Percentiles rank a stretch among this genome's conserved stretches.
phyloP scores from a whole-genome alignment of 2,888 invertebrate species.

The Spisula solida region DNA sequence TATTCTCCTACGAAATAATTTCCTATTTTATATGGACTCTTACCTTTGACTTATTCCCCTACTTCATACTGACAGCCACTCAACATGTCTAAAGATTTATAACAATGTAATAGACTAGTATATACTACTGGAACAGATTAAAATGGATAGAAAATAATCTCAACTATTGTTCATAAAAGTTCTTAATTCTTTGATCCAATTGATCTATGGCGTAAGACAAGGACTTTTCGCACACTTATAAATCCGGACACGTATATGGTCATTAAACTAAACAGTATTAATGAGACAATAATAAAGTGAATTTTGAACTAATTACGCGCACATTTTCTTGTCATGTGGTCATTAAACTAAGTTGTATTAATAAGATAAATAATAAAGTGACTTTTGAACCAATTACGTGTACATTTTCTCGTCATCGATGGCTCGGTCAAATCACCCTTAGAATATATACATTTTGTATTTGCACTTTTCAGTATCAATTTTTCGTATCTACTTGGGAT shows the following conservation, averaged over 20 bases:
- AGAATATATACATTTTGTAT: neutral
- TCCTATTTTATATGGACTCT: too few relatives aligned
- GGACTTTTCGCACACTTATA: neutral
- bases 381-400: neutral
- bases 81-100: too few relatives aligned
- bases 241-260: neutral
- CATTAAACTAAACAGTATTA: neutral
- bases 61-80: too few relatives aligned
- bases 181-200: slow-evolving; percentile 14
- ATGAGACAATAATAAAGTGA: neutral
- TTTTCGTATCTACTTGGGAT: neutral
- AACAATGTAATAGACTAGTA: too few relatives aligned
- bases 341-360: neutral
- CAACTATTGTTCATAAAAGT: neutral
- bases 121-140: neutral
- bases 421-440: neutral
- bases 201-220: neutral
- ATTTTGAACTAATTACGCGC: neutral
- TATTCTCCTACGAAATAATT: too few relatives aligned
- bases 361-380: neutral
- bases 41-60: too few relatives aligned
- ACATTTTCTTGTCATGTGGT: neutral
- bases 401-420: neutral
- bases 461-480: neutral
- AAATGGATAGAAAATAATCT: neutral